A percentile compares a stretch with the other conserved stretches of the same genome.
These are phyloP conservation scores for Catocala sponsa DNA, from an alignment of 2,888 invertebrate species.

Conservation along the genomic window DNA sequence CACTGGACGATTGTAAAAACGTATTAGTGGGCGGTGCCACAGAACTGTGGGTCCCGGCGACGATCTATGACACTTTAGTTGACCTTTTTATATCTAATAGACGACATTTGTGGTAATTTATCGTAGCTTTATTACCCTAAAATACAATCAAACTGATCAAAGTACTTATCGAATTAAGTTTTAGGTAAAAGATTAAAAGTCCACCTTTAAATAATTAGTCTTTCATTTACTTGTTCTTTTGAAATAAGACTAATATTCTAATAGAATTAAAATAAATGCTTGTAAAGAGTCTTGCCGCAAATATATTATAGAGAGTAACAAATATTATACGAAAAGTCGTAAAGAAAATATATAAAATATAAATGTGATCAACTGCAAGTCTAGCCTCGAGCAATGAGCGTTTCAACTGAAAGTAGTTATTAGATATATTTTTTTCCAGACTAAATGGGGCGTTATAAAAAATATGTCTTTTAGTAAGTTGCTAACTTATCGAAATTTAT, in stretches of 20 bases:
- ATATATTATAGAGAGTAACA: too few species aligned
- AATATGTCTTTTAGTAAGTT: too few species aligned
- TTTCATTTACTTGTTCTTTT: not conserved
- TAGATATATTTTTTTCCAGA: too few species aligned
- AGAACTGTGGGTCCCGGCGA: slow-evolving; percentile 51
- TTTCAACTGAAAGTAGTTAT: too few species aligned
- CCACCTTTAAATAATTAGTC: not conserved
- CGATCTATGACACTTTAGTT: slow-evolving; percentile 80
- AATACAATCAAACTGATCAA: slow-evolving; percentile 59
- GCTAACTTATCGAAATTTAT: too few species aligned
- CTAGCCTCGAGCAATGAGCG: too few species aligned
- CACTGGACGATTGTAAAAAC: slow-evolving; percentile 86
- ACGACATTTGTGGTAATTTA: slow-evolving; percentile 74
- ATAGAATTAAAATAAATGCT: not conserved
- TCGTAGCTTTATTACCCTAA: slow-evolving; percentile 67
- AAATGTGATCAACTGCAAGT: too few species aligned
- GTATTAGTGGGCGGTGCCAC: slow-evolving; percentile 78
- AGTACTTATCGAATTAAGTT: slow-evolving; percentile 31
- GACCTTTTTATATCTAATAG: slow-evolving; percentile 77
- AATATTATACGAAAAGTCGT: too few species aligned
- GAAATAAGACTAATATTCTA: not conserved
- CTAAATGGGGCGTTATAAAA: too few species aligned
- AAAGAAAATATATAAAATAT: too few species aligned
- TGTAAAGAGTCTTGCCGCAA: too few species aligned
- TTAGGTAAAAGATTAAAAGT: slow-evolving; percentile 19